Evolutionary conservation across 2,888 invertebrate genomes (phyloP).

Genomic region (Cryptocephalus moraei): DNA sequence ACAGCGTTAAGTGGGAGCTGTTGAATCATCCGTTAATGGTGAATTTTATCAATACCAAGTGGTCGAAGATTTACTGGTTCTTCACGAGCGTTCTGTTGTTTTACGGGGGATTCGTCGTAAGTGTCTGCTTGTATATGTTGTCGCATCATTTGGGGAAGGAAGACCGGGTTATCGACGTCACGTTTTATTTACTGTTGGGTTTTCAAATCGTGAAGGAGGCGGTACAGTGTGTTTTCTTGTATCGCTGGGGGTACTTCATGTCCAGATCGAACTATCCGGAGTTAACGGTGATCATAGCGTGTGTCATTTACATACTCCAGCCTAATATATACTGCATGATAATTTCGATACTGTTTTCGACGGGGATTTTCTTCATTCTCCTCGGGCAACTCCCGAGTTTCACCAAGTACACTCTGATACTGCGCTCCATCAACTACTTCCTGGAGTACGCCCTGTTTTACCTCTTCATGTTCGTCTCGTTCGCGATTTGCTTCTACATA

Average conservation of each 20-base stretch:
- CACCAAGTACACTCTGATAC: conserved; percentile 21
- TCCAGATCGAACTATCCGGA: conserved; percentile 18
- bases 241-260: conserved; percentile 12
- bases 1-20: conserved; percentile 12
- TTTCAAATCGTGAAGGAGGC: conserved; percentile 16
- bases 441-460: conserved; percentile 21
- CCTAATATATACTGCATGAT: conserved; percentile 14
- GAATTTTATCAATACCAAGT: conserved; percentile 15
- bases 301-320: conserved; percentile 6
- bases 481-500: conserved; percentile 22
- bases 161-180: conserved; percentile 1
- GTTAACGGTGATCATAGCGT: conserved; percentile 9
- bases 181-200: conserved; percentile 9
- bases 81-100: conserved; percentile 15
- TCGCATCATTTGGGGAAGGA: conserved; percentile 6
- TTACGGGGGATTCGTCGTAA: conserved; percentile 12
- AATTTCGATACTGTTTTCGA: conserved; percentile 15
- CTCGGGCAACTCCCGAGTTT: conserved; percentile 19
- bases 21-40: conserved; percentile 17
- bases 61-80: conserved; percentile 13
- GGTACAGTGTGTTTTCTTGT: conserved; percentile 14
- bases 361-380: conserved; percentile 15
- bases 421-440: conserved; percentile 20
- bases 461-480: conserved; percentile 21
- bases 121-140: conserved; percentile 16